phyloP scores from a whole-genome alignment of 2,113 vertebrate genomes.

The Gasterosteus aculeatus region DNA sequence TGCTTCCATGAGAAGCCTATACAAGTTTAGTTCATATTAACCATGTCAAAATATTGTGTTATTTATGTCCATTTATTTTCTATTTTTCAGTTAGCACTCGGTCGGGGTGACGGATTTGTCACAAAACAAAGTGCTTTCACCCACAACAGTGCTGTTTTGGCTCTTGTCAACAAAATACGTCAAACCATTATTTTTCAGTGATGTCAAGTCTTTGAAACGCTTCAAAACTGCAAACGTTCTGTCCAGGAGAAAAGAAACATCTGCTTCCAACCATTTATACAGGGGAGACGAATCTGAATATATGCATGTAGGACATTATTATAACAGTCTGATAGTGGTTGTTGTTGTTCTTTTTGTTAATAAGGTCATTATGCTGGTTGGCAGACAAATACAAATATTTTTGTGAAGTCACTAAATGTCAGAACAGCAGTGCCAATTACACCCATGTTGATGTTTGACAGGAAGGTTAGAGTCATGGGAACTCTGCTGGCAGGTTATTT shows the following conservation, averaged over 20 bases:
- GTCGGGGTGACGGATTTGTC: neutral
- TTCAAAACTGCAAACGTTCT: neutral
- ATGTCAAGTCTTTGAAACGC: too few relatives aligned
- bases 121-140: neutral
- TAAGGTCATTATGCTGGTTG: neutral
- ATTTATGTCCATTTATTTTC: neutral
- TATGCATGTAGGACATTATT: neutral
- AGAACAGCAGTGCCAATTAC: slow-evolving; percentile 28
- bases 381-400: slow-evolving; percentile 12
- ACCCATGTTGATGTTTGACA: slow-evolving; percentile 41
- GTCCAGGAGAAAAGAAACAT: neutral
- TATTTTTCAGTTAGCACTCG: neutral
- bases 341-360: neutral
- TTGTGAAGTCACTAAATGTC: slow-evolving; percentile 8
- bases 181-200: neutral
- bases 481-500: slow-evolving; percentile 31
- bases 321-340: neutral
- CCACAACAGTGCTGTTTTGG: neutral
- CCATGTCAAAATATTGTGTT: neutral
- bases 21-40: neutral
- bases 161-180: neutral
- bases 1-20: neutral
- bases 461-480: slow-evolving; percentile 29
- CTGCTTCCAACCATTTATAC: neutral
- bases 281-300: neutral